These are phyloP conservation scores for Brachyhypopomus gauderio DNA, from an alignment of 2,113 vertebrate genomes.

Conservation along the genomic window DNA sequence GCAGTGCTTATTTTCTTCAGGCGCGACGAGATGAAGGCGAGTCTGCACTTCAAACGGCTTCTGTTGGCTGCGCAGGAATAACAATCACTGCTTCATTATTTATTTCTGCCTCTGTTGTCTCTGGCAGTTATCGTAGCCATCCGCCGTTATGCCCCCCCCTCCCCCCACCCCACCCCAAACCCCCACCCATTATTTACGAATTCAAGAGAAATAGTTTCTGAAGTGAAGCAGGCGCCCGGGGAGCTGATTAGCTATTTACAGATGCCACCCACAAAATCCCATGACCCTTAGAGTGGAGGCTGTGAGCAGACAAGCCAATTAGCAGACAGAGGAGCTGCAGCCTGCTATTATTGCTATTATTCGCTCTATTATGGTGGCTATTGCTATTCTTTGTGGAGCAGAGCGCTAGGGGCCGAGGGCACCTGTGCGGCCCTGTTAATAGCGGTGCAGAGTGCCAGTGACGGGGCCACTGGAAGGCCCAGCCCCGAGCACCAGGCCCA, in stretches of 20 bases:
- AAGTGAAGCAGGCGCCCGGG: conserved; percentile 58
- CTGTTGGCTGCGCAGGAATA: conserved; percentile 54
- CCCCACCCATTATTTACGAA: conserved; percentile 58
- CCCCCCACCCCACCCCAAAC: conserved; percentile 2
- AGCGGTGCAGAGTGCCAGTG: conserved; percentile 44
- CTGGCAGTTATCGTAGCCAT: conserved; percentile 58
- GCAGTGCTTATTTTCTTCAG: conserved; percentile 35
- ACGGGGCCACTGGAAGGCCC: conserved; percentile 42
- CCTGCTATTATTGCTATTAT: conserved; percentile 59
- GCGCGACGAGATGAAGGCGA: conserved; percentile 49
- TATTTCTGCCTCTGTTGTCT: conserved; percentile 59
- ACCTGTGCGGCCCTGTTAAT: conserved; percentile 57
- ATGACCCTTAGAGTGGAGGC: conserved; percentile 70
- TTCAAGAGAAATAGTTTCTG: conserved; percentile 61
- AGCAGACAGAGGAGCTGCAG: conserved; percentile 58
- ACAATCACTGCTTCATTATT: conserved; percentile 57
- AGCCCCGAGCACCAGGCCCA: conserved; percentile 29
- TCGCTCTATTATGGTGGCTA: conserved; percentile 48
- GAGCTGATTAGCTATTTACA: conserved; percentile 76
- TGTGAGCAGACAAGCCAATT: conserved; percentile 61
- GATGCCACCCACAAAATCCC: conserved; percentile 75
- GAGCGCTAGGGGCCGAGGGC: conserved; percentile 37
- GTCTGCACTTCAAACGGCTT: conserved; percentile 55
- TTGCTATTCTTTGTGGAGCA: conserved; percentile 55
- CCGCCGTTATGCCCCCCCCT: conserved; percentile 40